These are phyloP conservation scores for Martes martes DNA, from an alignment of 2,113 vertebrate genomes.

Conservation along the genomic window DNA sequence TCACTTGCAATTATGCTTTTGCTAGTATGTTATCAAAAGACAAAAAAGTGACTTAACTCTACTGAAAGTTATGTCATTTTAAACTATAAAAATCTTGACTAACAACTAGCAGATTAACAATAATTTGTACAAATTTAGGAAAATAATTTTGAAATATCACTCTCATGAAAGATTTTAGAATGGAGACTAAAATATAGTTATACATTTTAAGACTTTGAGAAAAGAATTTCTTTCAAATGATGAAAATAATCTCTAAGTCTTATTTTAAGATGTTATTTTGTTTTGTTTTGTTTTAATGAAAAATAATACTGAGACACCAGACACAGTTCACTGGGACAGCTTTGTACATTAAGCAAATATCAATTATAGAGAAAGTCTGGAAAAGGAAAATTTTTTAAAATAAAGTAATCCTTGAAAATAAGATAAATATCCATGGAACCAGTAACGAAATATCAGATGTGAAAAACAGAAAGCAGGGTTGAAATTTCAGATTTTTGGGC, in stretches of 20 bases:
- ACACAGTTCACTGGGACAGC: background rate
- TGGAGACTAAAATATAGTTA: background rate
- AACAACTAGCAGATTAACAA: conserved; percentile 9
- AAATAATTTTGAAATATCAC: conserved; percentile 22
- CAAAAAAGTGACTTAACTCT: background rate
- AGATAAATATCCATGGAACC: background rate
- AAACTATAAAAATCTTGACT: conserved; percentile 40
- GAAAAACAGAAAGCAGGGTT: background rate
- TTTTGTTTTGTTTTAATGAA: conserved; percentile 7
- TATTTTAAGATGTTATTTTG: background rate
- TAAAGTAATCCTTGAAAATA: background rate
- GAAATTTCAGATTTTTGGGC: background rate
- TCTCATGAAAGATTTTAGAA: background rate
- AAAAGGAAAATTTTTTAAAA: background rate
- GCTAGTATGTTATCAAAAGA: background rate
- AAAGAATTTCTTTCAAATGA: conserved; percentile 18
- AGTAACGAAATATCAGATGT: background rate
- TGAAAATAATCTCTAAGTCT: background rate
- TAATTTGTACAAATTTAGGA: conserved; percentile 30
- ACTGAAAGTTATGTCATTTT: conserved; percentile 23
- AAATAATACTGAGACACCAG: background rate
- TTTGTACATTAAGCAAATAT: background rate
- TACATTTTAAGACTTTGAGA: background rate
- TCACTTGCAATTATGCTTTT: conserved; percentile 28
- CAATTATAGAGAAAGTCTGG: background rate